phyloP scores from a whole-genome alignment of 2,888 invertebrate genomes.

The Stomorhina lunata region DNA sequence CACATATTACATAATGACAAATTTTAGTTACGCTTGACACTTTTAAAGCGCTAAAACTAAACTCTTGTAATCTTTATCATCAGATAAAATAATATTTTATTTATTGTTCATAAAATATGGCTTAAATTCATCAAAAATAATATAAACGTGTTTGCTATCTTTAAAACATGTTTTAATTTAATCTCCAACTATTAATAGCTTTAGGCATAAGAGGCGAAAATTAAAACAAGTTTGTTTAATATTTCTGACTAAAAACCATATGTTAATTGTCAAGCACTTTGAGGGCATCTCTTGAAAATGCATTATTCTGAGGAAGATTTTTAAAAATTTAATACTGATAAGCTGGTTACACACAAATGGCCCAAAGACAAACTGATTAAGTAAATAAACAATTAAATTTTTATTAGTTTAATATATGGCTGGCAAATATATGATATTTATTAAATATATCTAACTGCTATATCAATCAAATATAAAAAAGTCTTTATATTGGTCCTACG shows the following conservation, averaged over 20 bases:
- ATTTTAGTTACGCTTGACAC: no score
- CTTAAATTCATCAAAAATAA: background rate
- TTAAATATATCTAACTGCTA: no score
- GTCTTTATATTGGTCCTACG: no score
- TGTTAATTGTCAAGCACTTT: background rate
- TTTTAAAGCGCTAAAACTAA: no score
- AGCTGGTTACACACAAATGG: background rate
- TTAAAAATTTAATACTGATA: background rate
- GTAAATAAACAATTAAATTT: no score
- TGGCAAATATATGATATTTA: no score
- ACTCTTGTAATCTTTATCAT: no score
- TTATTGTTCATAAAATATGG: background rate
- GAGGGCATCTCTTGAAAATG: slow-evolving; percentile 11
- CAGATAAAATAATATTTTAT: no score
- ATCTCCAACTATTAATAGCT: background rate
- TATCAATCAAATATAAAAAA: no score
- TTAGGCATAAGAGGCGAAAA: background rate
- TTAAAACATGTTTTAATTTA: background rate
- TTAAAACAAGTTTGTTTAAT: background rate
- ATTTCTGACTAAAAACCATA: slow-evolving; percentile 6
- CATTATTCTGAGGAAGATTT: slow-evolving; percentile 2
- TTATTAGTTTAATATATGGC: no score
- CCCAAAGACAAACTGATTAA: background rate
- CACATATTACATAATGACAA: no score
- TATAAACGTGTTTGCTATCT: background rate